Evolutionary conservation across 2,797 vertebrate species (phyloP), one percentile per base, ranked within the genome.

Genomic region (Tarsius wallacei): DNA sequence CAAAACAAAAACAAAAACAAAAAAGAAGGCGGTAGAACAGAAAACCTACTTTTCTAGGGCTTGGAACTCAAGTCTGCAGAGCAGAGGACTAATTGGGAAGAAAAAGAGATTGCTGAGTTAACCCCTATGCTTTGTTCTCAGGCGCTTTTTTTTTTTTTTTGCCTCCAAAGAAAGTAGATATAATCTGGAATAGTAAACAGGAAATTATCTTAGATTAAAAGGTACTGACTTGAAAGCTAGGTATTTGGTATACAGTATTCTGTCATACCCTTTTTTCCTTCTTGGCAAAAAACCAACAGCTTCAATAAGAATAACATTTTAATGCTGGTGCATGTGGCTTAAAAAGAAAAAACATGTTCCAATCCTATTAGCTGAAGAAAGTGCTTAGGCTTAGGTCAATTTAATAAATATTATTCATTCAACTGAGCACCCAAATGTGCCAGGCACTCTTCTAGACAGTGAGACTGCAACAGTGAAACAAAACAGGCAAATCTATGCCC

Each of bases 131-230:
- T 93, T 83, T 82, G 42, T 93, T 76, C 80, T 82, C 51, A 81
- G 68, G 28, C 7, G 42, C 42, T 42, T 2, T 36, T 77, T 42
- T 53, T 57, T 71, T 74, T 26, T 36, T 24, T 77, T 51, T 36
- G 36, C 59, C 71, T 84, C 55, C 77, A 84, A 91, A 96, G 70
- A 87, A 94, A 91, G 90, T 28, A 87, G 57, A 90, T 87, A 90
- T 42, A 93, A 77, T 63, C 31, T 91, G 53, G 47, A 87, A 70
- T 42, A 74, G 74, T 70, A 77, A 83, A 82, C 33, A 94, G 84
- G 47, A 91, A 71, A 89, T 88, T 84, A 59, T 70, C 76, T 96
- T 66, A 80, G 87, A 88, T 96, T 66, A 80, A 91, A 88, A 88
- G 84, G 63, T 70, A 70, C 16, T 68, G 31, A 90, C 36, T 84